These are phyloP conservation scores for Helostoma temminkii DNA, from an alignment of 2,797 vertebrate species.

Conservation along the genomic window DNA sequence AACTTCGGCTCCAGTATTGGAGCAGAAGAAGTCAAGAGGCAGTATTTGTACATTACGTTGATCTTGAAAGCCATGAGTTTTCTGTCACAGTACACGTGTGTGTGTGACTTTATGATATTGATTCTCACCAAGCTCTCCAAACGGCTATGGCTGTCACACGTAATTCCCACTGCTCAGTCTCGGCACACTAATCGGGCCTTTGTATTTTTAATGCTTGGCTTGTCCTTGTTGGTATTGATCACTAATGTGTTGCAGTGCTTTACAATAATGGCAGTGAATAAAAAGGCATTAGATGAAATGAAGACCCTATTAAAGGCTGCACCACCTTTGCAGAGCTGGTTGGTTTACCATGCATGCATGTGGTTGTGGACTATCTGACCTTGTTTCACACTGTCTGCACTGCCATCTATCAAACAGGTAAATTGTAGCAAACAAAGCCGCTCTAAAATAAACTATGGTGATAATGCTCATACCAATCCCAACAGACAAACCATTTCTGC, in stretches of 20 bases:
- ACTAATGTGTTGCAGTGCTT: constrained; percentile 37
- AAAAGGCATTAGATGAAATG: constrained; percentile 25
- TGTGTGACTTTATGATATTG: constrained; percentile 27
- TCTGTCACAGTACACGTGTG: neutral
- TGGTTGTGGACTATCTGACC: neutral
- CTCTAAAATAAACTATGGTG: constrained; percentile 5
- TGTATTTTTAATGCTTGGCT: constrained; percentile 22
- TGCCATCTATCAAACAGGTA: constrained; percentile 8
- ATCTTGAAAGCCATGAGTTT: neutral
- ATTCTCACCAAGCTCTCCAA: constrained; percentile 20
- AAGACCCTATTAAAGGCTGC: neutral
- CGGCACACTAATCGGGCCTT: constrained; percentile 8
- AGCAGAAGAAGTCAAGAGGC: constrained; percentile 10
- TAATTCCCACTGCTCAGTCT: constrained; percentile 22
- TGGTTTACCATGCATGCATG: neutral
- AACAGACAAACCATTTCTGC: constrained; percentile 10
- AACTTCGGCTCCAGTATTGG: constrained; percentile 11
- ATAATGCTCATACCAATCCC: neutral
- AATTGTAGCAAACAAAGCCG: constrained; percentile 15
- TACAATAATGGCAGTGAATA: constrained; percentile 21
- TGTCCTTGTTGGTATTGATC: constrained; percentile 37
- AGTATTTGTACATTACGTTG: neutral
- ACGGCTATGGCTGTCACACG: constrained; percentile 1
- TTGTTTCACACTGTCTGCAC: neutral
- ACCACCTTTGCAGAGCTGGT: neutral